Percentiles rank a stretch among this genome's conserved stretches.
phyloP scores from a whole-genome alignment of 2,888 invertebrate genomes.

The Nycteola revayana region DNA sequence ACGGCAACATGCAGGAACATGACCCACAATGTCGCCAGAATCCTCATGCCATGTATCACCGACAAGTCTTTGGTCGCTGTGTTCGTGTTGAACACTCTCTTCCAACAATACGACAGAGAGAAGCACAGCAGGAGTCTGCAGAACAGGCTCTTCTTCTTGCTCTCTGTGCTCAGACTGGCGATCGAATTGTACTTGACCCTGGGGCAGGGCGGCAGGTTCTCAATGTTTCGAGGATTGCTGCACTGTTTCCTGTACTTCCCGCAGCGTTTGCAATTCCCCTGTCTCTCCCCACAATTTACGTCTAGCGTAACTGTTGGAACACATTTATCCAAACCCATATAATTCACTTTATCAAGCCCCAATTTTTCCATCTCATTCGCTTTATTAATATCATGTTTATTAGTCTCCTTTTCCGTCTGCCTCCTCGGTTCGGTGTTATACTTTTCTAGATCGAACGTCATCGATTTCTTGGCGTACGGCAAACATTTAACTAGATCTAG shows the following conservation, averaged over 20 bases:
- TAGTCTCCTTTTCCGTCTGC: conserved; percentile 34
- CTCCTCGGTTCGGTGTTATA: conserved; percentile 46
- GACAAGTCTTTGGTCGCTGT: conserved; percentile 76
- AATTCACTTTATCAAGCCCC: conserved; percentile 46
- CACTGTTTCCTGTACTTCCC: conserved; percentile 72
- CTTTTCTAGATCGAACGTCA: conserved; percentile 63
- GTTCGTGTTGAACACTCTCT: conserved; percentile 67
- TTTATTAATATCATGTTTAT: conserved; percentile 25
- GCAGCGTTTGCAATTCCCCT: conserved; percentile 62
- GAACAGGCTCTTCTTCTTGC: conserved; percentile 46
- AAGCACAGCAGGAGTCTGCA: conserved; percentile 63
- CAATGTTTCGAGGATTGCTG: conserved; percentile 38
- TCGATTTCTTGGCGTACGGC: conserved; percentile 45
- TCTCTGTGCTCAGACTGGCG: conserved; percentile 53
- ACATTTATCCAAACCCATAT: conserved; percentile 50
- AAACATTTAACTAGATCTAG: conserved; percentile 54
- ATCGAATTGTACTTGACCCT: conserved; percentile 58
- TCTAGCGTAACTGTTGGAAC: conserved; percentile 66
- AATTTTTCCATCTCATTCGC: conserved; percentile 38
- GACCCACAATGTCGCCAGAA: conserved; percentile 85
- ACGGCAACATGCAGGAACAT: conserved; percentile 84
- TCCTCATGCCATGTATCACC: conserved; percentile 83
- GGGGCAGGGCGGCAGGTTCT: conserved; percentile 51
- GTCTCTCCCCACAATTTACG: conserved; percentile 57
- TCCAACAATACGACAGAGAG: conserved; percentile 64